A percentile compares a stretch with the other conserved stretches of the same genome.
Conservation (phyloP, 2,888 invertebrate species). For the Scaeva pyrastri region DNA sequence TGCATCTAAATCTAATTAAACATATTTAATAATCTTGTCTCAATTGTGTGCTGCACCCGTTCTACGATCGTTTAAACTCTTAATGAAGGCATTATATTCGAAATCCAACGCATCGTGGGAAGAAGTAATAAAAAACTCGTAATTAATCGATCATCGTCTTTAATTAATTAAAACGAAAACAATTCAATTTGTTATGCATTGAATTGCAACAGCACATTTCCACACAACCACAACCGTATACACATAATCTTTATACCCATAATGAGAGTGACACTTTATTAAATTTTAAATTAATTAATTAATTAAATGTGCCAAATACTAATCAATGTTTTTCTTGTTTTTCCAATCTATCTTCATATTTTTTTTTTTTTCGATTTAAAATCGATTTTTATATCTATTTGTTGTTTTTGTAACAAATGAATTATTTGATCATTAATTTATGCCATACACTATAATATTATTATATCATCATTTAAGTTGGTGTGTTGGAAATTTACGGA, state of each 20-base stretch:
- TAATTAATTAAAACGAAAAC: background rate
- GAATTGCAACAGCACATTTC: constrained; percentile 5
- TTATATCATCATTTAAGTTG: constrained; percentile 5
- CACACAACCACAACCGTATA: constrained; percentile 15
- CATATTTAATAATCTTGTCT: background rate
- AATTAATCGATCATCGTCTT: constrained; percentile 27
- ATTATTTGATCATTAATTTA: constrained; percentile 18
- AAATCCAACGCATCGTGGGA: constrained; percentile 32
- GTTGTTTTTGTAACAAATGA: background rate
- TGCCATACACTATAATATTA: background rate
- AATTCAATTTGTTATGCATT: constrained; percentile 15
- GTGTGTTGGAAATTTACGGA: constrained; percentile 2
- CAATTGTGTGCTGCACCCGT: constrained; percentile 4
- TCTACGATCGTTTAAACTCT: too few species aligned
- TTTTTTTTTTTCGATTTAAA: background rate
- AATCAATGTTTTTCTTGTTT: background rate
- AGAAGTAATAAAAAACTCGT: background rate
- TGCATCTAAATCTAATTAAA: constrained; percentile 6
- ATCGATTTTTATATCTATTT: constrained; percentile 1
- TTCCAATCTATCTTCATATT: background rate
- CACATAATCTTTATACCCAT: too few species aligned
- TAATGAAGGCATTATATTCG: constrained; percentile 20
- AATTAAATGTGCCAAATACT: constrained; percentile 21
- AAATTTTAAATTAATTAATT: constrained; percentile 27
- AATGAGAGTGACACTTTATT: constrained; percentile 9